These are phyloP conservation scores for Vidua chalybeata DNA, from an alignment of 2,113 vertebrate species.

Conservation along the genomic window DNA sequence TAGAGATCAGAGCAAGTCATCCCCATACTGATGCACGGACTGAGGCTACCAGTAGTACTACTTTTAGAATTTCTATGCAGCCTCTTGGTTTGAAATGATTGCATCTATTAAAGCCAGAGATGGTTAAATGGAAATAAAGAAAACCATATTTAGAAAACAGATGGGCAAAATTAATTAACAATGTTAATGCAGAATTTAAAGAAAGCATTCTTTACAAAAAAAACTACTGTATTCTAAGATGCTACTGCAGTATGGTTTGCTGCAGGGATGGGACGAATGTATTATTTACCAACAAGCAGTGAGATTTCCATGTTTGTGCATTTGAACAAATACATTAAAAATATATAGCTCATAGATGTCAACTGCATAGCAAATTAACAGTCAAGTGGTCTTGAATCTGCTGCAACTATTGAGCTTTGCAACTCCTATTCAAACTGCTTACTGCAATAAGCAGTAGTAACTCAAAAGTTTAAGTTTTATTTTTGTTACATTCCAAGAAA, in stretches of 20 bases:
- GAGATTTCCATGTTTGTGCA: background rate
- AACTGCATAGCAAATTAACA: background rate
- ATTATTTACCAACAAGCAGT: background rate
- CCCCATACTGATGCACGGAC: background rate
- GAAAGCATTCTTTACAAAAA: background rate
- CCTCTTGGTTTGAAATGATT: background rate
- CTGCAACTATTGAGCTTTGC: background rate
- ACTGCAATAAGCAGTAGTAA: background rate
- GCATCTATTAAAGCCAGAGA: background rate
- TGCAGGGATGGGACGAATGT: constrained; percentile 68
- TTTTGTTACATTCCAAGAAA: background rate
- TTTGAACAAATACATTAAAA: background rate
- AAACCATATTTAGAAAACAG: constrained; percentile 16
- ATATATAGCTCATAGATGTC: background rate
- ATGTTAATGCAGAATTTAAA: constrained; percentile 11
- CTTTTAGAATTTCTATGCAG: background rate
- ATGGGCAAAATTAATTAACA: constrained; percentile 40
- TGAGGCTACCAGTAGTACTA: background rate
- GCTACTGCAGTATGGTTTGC: constrained; percentile 39
- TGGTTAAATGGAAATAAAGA: background rate
- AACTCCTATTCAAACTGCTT: background rate
- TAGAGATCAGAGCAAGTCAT: background rate
- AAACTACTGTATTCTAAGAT: background rate
- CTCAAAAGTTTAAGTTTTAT: background rate
- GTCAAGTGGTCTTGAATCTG: background rate